Base-by-base conservation (phyloP, 64 coral and sea anemone genomes). In the Actinia tenebrosa region DNA sequence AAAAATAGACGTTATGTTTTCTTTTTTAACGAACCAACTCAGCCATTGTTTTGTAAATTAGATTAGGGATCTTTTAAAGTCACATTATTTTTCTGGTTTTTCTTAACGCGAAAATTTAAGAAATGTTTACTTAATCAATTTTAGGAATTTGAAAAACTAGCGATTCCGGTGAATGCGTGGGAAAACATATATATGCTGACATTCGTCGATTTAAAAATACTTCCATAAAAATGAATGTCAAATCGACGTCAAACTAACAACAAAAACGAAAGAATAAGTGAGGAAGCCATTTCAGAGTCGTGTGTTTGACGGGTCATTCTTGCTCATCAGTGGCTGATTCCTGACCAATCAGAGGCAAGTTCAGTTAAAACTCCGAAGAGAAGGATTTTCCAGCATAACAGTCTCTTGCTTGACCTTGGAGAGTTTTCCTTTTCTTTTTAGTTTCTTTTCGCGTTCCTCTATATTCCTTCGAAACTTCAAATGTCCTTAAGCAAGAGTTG, bases 221-320 rank as follows among this genome's bases (percentile, higher is more conserved):
- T 75, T 75, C 1, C 4, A 16, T 16, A 11, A n/a, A 27, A 27
- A 26, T 72, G 10, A 42, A 30, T 30, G 2, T 3, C n/a, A 30
- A 75, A 75, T 10, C 30, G 30, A 37, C 30, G 30, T 37, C 30
- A 37, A 37, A 37, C n/a, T 19, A 26, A 25, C 23, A 30, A 71
- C 30, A 6, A 37, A 71, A 71, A 8, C 3, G 42, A 7, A 42
- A 1, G 11, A 75, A 75, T 10, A n/a, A 22, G 63, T 7, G 14
- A 4, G 61, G 8, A 75, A 75, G 25, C 69, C 69, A 42, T 37
- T 75, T 75, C 9, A 9, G 3, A n/a, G 69, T 75, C 26, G 69
- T 75, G 13, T 75, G 69, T 75, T 81, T 81, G 79, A 53, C 79
- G 53, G 79, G 79, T 52, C 22, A 22, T 81, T 52, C 46, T 81